Evolutionary conservation across 1,140 invertebrate species (phyloP).

Genomic region (Atta texana): DNA sequence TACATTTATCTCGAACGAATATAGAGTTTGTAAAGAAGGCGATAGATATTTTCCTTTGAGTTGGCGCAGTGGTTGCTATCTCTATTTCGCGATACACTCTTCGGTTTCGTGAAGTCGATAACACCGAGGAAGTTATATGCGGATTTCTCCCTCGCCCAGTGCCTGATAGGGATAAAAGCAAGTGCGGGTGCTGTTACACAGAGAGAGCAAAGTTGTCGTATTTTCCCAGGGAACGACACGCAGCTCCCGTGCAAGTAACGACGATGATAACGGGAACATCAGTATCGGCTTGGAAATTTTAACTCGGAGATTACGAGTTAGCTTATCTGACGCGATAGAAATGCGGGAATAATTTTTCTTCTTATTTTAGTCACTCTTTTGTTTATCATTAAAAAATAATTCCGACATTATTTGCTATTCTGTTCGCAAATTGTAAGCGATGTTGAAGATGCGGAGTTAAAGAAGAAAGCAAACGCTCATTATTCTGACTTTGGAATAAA

Average conservation of each 20-base stretch:
- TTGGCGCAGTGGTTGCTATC: constrained; percentile 27
- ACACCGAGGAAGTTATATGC: constrained; percentile 44
- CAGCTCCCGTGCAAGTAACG: constrained; percentile 24
- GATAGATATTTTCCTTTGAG: constrained; percentile 23
- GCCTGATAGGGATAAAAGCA: constrained; percentile 53
- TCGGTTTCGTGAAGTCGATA: constrained; percentile 51
- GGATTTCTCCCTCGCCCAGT: constrained; percentile 46
- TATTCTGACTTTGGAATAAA: not conserved
- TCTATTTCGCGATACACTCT: constrained; percentile 43
- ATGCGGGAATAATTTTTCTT: constrained; percentile 21
- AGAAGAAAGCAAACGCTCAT: not conserved
- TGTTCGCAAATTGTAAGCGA: not conserved
- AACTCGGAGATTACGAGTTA: constrained; percentile 12
- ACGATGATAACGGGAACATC: constrained; percentile 17
- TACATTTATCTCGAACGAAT: constrained; percentile 23
- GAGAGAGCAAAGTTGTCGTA: constrained; percentile 48
- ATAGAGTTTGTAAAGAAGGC: not conserved
- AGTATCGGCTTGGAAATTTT: constrained; percentile 30
- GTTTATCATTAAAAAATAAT: not conserved
- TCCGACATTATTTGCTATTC: not conserved
- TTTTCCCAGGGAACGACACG: constrained; percentile 29
- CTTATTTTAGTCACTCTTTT: not conserved
- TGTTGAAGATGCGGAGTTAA: no score
- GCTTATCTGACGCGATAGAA: constrained; percentile 26
- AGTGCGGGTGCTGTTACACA: constrained; percentile 40